Evolutionary conservation across 2,888 invertebrate genomes (phyloP).

Genomic region (Drosophila putrida): DNA sequence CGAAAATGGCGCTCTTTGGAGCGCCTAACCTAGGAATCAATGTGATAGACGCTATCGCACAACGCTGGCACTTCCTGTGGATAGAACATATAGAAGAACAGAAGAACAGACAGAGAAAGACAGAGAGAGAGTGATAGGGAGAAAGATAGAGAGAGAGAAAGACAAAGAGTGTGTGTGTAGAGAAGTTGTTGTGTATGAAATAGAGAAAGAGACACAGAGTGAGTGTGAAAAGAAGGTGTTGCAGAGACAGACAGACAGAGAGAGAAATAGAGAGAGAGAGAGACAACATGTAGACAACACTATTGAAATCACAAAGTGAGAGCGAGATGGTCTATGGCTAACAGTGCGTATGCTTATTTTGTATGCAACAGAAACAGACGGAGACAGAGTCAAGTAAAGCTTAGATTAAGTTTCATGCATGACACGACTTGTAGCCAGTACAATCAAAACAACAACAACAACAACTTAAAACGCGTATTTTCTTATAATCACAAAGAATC

Average conservation of each 20-base stretch:
- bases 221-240: constrained; percentile 12
- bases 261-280: constrained; percentile 17
- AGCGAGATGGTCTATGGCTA: constrained; percentile 13
- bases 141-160: constrained; percentile 14
- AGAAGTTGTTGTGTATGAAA: constrained; percentile 19
- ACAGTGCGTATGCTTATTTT: constrained; percentile 22
- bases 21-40: constrained; percentile 84
- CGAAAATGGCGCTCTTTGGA: constrained; percentile 84
- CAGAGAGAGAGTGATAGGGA: constrained; percentile 25
- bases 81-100: constrained; percentile 75
- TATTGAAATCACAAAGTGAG: background rate
- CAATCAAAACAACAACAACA: constrained; percentile 4
- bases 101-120: constrained; percentile 67
- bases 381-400: background rate
- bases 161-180: constrained; percentile 25
- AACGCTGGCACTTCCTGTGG: constrained; percentile 83
- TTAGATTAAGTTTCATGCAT: constrained; percentile 36
- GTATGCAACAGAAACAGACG: background rate
- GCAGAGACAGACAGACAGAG: constrained; percentile 24
- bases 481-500: too few relatives aligned
- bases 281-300: constrained; percentile 12
- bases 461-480: constrained; percentile 9
- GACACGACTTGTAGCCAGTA: constrained; percentile 21
- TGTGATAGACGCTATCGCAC: constrained; percentile 83
- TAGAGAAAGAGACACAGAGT: constrained; percentile 17